These are phyloP conservation scores for Nomia melanderi DNA, from an alignment of 1,140 invertebrate genomes.

Conservation along the genomic window DNA sequence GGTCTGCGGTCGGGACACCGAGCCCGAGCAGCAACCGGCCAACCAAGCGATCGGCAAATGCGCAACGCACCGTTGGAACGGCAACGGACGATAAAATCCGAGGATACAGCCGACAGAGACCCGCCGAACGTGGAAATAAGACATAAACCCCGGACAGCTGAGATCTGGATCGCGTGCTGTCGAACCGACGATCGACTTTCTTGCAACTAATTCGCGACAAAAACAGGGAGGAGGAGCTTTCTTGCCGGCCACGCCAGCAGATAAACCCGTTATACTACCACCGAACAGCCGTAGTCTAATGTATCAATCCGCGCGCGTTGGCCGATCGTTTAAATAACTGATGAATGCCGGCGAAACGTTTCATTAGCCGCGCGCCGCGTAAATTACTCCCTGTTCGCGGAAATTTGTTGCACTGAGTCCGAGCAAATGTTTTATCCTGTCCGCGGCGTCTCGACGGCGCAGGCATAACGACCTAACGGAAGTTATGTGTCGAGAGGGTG, in stretches of 20 bases:
- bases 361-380: constrained; percentile 13
- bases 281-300: constrained; percentile 41
- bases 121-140: constrained; percentile 36
- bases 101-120: not conserved
- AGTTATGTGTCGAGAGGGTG: no score
- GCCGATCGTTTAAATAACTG: constrained; percentile 50
- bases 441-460: not conserved
- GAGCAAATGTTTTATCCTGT: constrained; percentile 8
- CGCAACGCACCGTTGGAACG: constrained; percentile 17
- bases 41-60: constrained; percentile 19
- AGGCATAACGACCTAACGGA: no score
- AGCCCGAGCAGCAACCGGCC: no score
- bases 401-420: not conserved
- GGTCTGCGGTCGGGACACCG: constrained; percentile 58
- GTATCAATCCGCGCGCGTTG: constrained; percentile 60
- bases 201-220: not conserved
- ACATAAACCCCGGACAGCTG: constrained; percentile 5
- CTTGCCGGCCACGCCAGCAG: no score
- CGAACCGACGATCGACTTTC: constrained; percentile 42
- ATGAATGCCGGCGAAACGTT: constrained; percentile 48
- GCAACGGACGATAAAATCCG: constrained; percentile 21
- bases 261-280: constrained; percentile 51
- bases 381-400: constrained; percentile 27
- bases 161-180: constrained; percentile 15
- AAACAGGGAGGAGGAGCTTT: not conserved